Conservation (phyloP, 2,888 invertebrate species). For the Scaptomyza reducta region DNA sequence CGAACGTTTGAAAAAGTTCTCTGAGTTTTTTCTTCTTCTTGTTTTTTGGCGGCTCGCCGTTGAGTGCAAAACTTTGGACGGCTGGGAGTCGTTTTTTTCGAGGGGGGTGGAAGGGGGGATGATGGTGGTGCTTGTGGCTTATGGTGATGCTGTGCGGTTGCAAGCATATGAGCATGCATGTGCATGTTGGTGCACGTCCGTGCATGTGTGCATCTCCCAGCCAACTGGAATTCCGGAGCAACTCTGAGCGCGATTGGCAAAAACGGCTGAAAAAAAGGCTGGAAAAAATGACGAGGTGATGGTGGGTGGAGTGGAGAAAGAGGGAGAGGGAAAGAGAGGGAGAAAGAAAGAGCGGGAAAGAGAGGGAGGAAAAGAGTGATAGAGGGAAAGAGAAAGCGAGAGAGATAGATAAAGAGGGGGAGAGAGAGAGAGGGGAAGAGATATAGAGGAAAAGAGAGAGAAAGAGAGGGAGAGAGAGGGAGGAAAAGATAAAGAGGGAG, state of each 20-base stretch:
- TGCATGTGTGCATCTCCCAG: neutral
- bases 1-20: conserved; percentile 56
- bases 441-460: too few species aligned
- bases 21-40: too few species aligned
- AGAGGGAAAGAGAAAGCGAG: too few species aligned
- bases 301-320: neutral
- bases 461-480: too few species aligned
- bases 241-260: conserved; percentile 1
- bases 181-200: conserved; percentile 4
- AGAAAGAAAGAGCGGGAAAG: too few species aligned
- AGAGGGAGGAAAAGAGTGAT: too few species aligned
- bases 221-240: conserved; percentile 37
- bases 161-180: conserved; percentile 38
- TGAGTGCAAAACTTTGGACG: conserved; percentile 65
- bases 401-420: too few species aligned
- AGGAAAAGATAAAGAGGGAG: too few species aligned
- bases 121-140: neutral
- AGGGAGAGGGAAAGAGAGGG: too few species aligned
- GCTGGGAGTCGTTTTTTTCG: conserved; percentile 16
- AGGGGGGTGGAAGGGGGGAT: neutral
- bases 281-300: neutral
- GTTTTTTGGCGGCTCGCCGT: conserved; percentile 26
- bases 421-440: too few species aligned
- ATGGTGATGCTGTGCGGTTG: conserved; percentile 1
- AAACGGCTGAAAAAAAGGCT: conserved; percentile 15